Percentiles rank a stretch among this genome's conserved stretches.
phyloP scores from a whole-genome alignment of 2,888 invertebrate genomes.

The Calameuta filiformis region DNA sequence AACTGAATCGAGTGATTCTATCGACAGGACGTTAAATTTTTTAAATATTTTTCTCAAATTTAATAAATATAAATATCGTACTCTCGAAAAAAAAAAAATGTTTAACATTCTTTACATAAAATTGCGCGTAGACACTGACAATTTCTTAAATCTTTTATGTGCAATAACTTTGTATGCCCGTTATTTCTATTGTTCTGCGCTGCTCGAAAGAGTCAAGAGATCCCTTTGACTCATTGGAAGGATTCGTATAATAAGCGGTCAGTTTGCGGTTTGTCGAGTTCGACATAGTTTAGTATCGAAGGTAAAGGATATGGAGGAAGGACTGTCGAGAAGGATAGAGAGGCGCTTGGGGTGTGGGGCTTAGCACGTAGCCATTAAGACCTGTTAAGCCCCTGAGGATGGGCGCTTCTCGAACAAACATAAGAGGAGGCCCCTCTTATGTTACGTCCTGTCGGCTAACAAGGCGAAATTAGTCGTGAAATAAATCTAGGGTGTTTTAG shows the following conservation, averaged over 20 bases:
- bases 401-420: slow-evolving; percentile 8
- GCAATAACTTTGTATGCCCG: background rate
- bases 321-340: background rate
- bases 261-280: background rate
- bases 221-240: slow-evolving; percentile 1
- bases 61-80: background rate
- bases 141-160: background rate
- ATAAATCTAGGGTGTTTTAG: slow-evolving; percentile 38
- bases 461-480: slow-evolving; percentile 57
- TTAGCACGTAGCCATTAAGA: slow-evolving; percentile 37
- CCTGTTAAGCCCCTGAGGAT: slow-evolving; percentile 27
- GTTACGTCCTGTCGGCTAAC: slow-evolving; percentile 47
- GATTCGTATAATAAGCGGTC: slow-evolving; percentile 6
- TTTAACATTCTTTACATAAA: background rate
- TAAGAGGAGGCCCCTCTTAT: slow-evolving; percentile 6
- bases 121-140: background rate
- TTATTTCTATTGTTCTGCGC: background rate
- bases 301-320: background rate
- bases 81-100: background rate
- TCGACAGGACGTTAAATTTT: background rate
- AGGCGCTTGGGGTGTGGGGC: slow-evolving; percentile 33
- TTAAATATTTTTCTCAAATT: background rate
- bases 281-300: slow-evolving; percentile 1
- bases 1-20: background rate
- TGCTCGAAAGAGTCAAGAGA: background rate